Base-by-base conservation (phyloP, 2,888 invertebrate species). In the Theretra japonica region DNA sequence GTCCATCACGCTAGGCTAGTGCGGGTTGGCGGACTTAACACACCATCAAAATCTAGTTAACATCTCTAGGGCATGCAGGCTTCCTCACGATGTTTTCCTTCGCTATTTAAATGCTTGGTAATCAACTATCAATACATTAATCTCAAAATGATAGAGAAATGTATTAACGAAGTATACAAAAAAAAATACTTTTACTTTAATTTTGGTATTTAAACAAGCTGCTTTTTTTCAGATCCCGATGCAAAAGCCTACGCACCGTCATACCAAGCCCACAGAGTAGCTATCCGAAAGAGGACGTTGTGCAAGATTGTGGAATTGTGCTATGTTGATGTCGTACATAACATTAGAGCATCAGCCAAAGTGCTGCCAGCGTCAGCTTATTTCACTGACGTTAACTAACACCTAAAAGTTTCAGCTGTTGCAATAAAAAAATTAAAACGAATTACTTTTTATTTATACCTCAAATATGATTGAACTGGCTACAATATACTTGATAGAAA, bases 271-370 rank as follows among this genome's bases (percentile, higher is more conserved):
- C 81, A 84, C 48, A 70, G 75, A 25, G 68, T 71, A 4, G 78
- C 80, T 19, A 74, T 85, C 4, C 79, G 86, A 68, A 82, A 85
- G 59, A 80, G 79, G 41, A 71, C 79, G 0, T 71, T 91, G 8
- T 88, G 90, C 72, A 78, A 84, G 68, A 83, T 92, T 21, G 81
- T 88, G 1, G 78, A 86, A 57, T 73, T 80, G 25, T 88, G 88
- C 1, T 92, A 90, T 73, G 76, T 76, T 2, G 85, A 83, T 1
- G 86, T 90, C 0, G 83, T 93, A 0, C 89, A 92, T 70, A 93
- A 93, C 73, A 81, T 93, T 2, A 85, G 92, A 74, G 88, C 90
- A 2, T 75, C 83, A 0, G 91, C 90, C 0, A 88, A 85, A 68
- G 73, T 86, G 23, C 79, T 90, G 11, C 92, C 92, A 0, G 88